Evolutionary conservation across 2,797 vertebrate species (phyloP).

Genomic region (Pantherophis vulpinus): DNA sequence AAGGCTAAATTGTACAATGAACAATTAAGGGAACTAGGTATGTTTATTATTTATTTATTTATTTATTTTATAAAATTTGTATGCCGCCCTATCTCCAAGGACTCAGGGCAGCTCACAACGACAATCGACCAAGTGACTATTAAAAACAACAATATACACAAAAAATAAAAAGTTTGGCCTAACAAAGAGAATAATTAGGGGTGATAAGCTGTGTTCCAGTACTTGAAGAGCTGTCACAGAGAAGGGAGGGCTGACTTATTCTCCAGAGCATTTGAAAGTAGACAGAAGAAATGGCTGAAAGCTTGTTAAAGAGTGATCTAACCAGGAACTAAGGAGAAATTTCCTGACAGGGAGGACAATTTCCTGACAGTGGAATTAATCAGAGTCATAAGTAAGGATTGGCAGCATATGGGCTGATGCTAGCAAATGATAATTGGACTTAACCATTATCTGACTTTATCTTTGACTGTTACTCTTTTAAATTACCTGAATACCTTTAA

Average conservation of each 20-base stretch:
- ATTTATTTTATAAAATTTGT: too few relatives aligned
- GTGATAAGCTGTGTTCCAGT: neutral
- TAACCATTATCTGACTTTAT: too few relatives aligned
- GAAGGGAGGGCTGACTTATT: neutral
- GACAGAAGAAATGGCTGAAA: neutral
- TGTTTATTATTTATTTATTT: neutral
- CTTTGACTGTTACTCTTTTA: neutral
- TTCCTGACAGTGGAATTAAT: neutral
- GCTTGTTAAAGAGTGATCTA: neutral
- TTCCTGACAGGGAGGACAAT: too few relatives aligned
- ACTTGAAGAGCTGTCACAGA: neutral
- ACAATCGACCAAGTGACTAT: too few relatives aligned
- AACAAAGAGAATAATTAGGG: neutral
- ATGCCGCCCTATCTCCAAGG: too few relatives aligned
- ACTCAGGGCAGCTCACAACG: too few relatives aligned
- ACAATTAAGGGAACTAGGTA: neutral
- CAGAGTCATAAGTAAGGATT: neutral
- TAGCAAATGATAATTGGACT: neutral
- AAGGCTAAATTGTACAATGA: neutral
- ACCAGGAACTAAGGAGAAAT: neutral
- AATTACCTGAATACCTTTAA: neutral
- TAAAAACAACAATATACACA: too few relatives aligned
- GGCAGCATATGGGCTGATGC: neutral
- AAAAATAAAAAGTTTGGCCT: neutral
- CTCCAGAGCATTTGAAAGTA: too few relatives aligned